phyloP scores from a whole-genome alignment of 2,888 invertebrate species.

The Drosophila aldrichi region DNA sequence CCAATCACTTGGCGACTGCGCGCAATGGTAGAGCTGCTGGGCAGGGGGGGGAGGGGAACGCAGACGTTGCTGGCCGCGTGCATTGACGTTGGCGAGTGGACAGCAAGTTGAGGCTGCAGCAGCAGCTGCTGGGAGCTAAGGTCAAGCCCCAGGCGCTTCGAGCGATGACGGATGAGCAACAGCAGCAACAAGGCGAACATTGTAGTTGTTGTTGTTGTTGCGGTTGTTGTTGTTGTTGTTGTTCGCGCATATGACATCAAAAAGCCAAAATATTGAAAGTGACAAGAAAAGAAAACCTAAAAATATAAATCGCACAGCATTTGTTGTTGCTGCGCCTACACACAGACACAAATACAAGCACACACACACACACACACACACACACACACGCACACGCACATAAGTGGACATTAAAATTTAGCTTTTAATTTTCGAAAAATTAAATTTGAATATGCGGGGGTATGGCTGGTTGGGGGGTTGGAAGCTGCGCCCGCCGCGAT shows the following conservation, averaged over 20 bases:
- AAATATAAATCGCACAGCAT: slow-evolving; percentile 65
- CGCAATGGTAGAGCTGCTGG: not conserved
- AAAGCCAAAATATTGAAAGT: slow-evolving; percentile 51
- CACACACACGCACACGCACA: slow-evolving; percentile 32
- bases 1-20: slow-evolving; percentile 39
- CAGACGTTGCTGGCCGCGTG: slow-evolving; percentile 49
- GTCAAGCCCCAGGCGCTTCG: slow-evolving; percentile 60
- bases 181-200: slow-evolving; percentile 38
- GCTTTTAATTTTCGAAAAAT: slow-evolving; percentile 75
- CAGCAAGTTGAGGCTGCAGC: slow-evolving; percentile 30
- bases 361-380: slow-evolving; percentile 17
- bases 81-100: slow-evolving; percentile 71
- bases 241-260: slow-evolving; percentile 46
- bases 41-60: not conserved
- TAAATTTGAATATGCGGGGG: slow-evolving; percentile 69
- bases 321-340: slow-evolving; percentile 60
- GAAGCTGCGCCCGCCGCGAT: slow-evolving; percentile 26
- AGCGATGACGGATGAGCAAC: slow-evolving; percentile 56
- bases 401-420: slow-evolving; percentile 54
- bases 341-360: slow-evolving; percentile 34
- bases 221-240: slow-evolving; percentile 6
- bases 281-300: slow-evolving; percentile 51
- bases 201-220: slow-evolving; percentile 24
- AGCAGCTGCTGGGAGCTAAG: slow-evolving; percentile 59
- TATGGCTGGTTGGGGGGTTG: not conserved